Base-by-base conservation (phyloP, 2,888 invertebrate genomes). In the Synanthedon andrenaeformis region DNA sequence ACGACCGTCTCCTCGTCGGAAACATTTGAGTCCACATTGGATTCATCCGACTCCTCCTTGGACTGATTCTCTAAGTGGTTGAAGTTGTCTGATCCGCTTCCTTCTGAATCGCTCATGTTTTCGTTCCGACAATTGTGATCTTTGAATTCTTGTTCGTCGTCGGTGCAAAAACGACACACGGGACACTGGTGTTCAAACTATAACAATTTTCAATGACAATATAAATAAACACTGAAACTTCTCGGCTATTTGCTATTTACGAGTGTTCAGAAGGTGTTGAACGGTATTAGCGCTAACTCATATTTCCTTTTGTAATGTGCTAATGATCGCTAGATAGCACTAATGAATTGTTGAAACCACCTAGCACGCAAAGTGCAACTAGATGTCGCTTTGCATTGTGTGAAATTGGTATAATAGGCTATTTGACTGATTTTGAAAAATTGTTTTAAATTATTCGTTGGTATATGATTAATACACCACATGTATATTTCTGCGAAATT, bases 21-120 rank as follows among this genome's bases (percentile, higher is more conserved):
- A 2, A 70, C 19, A 14, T 69, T 63, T 0, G 75, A 74, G 52
- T 80, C 76, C 0, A 72, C 54, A 6, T 60, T 62, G 5, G 57
- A 58, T 2, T 63, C 64, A 1, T 51, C 54, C 0, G 67, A 64
- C 3, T 64, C 67, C 1, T 61, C 61, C 1, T 69, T 71, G 3
- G 67, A 62, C 12, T 56, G 57, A 1, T 66, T 67, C 1, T 61
- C 65, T 0, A 66, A 56, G 1, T 72, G 59, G 0, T 61, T 64
- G 0, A 66, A 57, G 2, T 72, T 59, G 0, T 70, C 60, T 0
- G 77, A 76, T 6, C 53, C 66, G 41, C 35, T 35, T 5, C 10
- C 10, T 35, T 78, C 79, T 0, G 76, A 73, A 14, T 73, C 79
- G 42, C 66, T 69, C 0, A 48, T 57, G 1, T 63, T 59, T 3